Base-by-base conservation (phyloP, 1,140 invertebrate species). In the Lutraria rhynchaena region DNA sequence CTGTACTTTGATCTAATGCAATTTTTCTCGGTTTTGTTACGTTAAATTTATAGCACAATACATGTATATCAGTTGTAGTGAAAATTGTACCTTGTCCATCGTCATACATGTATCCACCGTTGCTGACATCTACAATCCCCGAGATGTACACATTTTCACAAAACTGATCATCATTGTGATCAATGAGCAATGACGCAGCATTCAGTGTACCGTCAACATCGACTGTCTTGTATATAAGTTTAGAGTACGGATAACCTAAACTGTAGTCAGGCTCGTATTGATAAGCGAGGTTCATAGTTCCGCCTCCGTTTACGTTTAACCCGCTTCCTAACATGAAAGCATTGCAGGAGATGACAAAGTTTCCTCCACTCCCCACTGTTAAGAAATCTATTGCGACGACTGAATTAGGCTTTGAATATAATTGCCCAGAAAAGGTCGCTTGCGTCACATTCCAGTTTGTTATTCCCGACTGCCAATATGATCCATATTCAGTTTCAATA, bases 31-130 rank as follows among this genome's bases (percentile, higher is more conserved):
- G n/a, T n/a, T n/a, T n/a, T n/a, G n/a, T n/a, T n/a, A n/a, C n/a
- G n/a, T n/a, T n/a, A n/a, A n/a, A n/a, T n/a, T n/a, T n/a, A n/a
- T n/a, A n/a, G n/a, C n/a, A n/a, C n/a, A n/a, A n/a, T n/a, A n/a
- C n/a, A n/a, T n/a, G n/a, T n/a, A n/a, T n/a, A n/a, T n/a, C n/a
- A n/a, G n/a, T n/a, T 9, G 51, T 15, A 22, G 33, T 27, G 53
- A 71, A n/a, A n/a, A n/a, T n/a, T n/a, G n/a, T 82, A 88, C 87
- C 87, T 69, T 85, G 85, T 57, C 87, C 87, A 29, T 77, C 69
- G 24, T 82, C 75, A 37, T 63, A 60, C 15, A 82, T 33, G 58
- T 87, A 85, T 7, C 87, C 87, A 35, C 87, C 85, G 24, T 65
- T 75, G 1, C 67, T 76, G 5, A 84, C 69, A 71, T 88, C 87